Conservation (phyloP, 2,113 vertebrate species). For the Serilophus lunatus region DNA sequence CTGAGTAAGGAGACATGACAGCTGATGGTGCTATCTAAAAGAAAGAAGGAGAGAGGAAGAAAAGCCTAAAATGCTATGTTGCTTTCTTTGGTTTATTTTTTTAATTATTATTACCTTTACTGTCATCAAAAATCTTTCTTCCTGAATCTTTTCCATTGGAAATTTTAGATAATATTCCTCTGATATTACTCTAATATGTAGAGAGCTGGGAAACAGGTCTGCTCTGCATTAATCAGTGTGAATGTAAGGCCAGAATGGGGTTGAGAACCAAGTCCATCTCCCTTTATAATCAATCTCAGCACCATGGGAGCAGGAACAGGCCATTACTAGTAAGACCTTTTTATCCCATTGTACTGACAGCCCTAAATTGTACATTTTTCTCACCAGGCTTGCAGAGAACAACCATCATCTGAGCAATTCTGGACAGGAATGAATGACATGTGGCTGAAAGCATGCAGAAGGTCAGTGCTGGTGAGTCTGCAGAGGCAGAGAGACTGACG, state of each 20-base stretch:
- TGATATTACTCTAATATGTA: not conserved
- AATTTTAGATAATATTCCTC: not conserved
- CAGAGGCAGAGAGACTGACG: not conserved
- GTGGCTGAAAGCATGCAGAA: not conserved
- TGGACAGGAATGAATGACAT: accelerated
- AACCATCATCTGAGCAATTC: not conserved
- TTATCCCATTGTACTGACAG: not conserved
- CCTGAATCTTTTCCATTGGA: not conserved
- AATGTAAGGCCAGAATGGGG: not conserved
- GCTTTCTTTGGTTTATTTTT: not conserved
- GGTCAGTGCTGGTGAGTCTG: not conserved
- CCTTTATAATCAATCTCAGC: not conserved
- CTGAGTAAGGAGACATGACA: constrained; percentile 8
- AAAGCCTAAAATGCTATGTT: accelerated
- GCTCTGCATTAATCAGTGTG: not conserved
- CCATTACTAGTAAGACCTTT: not conserved
- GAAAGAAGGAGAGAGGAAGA: not conserved
- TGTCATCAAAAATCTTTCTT: not conserved
- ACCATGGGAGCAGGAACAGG: not conserved
- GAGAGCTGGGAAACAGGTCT: not conserved
- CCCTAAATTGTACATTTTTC: not conserved
- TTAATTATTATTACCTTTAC: not conserved
- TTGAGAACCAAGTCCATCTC: not conserved
- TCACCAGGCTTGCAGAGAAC: not conserved
- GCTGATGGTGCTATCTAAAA: not conserved